Evolutionary conservation across 2,797 vertebrate species (phyloP).

Genomic region (Esox lucius): DNA sequence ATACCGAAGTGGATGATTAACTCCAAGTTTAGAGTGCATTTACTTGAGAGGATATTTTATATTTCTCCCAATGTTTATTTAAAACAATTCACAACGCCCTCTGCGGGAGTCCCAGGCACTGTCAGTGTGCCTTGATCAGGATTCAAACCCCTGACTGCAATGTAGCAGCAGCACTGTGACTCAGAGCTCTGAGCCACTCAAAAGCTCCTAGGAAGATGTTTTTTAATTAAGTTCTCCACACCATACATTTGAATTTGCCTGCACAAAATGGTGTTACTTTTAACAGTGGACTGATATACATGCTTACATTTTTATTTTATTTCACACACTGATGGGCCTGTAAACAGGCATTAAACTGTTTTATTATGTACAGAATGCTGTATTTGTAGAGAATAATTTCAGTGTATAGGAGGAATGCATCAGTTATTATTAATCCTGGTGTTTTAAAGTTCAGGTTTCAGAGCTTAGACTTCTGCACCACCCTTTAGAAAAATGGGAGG

Average conservation of each 20-base stretch:
- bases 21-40: neutral
- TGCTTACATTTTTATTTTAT: neutral
- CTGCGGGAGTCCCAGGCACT: too few relatives aligned
- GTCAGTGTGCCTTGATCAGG: too few relatives aligned
- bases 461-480: neutral
- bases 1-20: neutral
- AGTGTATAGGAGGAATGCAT: neutral
- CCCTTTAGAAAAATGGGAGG: neutral
- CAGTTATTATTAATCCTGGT: conserved; percentile 16
- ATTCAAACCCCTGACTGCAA: too few relatives aligned
- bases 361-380: neutral
- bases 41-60: neutral
- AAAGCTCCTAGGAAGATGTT: neutral
- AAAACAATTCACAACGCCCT: too few relatives aligned
- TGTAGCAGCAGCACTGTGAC: too few relatives aligned
- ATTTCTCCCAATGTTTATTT: too few relatives aligned
- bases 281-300: neutral
- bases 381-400: neutral
- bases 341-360: neutral
- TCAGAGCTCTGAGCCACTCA: too few relatives aligned
- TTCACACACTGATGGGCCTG: neutral
- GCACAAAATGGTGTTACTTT: neutral
- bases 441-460: neutral
- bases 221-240: neutral
- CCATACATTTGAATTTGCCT: neutral